A percentile compares a stretch with the other conserved stretches of the same genome.
These are phyloP conservation scores for Dendropsophus ebraccatus DNA, from an alignment of 2,113 vertebrate genomes.

Conservation along the genomic window DNA sequence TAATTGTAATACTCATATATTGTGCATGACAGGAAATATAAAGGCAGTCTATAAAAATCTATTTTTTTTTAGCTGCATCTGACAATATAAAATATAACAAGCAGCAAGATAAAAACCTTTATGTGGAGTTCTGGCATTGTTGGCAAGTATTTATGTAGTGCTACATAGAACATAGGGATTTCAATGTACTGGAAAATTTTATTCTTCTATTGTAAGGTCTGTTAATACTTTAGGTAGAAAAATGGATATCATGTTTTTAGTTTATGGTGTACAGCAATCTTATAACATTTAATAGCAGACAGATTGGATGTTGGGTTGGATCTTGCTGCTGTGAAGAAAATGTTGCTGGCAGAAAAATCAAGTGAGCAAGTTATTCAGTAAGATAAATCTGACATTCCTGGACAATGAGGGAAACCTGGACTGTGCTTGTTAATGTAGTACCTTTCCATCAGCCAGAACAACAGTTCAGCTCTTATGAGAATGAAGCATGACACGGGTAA, in stretches of 20 bases:
- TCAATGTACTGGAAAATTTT: constrained; percentile 2
- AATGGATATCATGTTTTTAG: background rate
- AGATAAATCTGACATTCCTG: constrained; percentile 57
- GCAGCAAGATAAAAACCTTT: background rate
- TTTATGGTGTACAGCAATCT: background rate
- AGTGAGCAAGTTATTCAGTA: constrained; percentile 21
- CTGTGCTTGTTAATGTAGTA: constrained; percentile 66
- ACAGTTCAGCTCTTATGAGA: constrained; percentile 61
- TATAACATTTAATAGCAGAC: constrained; percentile 10
- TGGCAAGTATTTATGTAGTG: background rate
- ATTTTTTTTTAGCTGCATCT: background rate
- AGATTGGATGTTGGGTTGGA: constrained; percentile 18
- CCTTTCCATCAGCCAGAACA: constrained; percentile 68
- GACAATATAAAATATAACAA: background rate
- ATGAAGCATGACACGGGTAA: constrained; percentile 68
- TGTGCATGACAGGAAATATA: background rate
- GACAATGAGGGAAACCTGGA: constrained; percentile 64
- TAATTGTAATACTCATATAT: background rate
- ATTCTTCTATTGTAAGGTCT: background rate
- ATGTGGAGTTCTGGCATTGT: background rate
- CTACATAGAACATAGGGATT: background rate
- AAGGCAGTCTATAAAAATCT: background rate
- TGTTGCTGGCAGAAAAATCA: background rate
- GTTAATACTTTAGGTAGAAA: constrained; percentile 19
- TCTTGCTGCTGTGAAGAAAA: constrained; percentile 5